Evolutionary conservation across 2,113 vertebrate species (phyloP).

Genomic region (Numenius arquata): DNA sequence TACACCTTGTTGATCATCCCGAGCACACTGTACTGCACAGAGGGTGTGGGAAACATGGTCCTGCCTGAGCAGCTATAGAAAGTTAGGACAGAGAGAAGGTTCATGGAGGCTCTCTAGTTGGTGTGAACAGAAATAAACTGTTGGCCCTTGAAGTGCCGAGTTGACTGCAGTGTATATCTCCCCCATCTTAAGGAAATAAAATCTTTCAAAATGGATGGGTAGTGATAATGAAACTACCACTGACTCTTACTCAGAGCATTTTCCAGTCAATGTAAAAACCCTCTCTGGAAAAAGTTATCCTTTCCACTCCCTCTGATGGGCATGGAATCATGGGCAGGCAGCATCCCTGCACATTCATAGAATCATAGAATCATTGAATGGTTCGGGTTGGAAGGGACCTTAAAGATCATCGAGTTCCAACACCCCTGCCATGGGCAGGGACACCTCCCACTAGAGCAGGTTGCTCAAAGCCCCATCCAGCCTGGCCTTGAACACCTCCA

Average conservation of each 20-base stretch:
- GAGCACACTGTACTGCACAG: accelerated
- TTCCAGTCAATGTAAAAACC: neutral
- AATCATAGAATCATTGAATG: too few species aligned
- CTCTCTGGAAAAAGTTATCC: neutral
- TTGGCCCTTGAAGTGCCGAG: neutral
- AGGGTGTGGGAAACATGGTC: neutral
- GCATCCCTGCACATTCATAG: too few species aligned
- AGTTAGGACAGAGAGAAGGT: neutral
- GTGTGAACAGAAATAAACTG: neutral
- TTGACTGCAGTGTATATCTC: neutral
- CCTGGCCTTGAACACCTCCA: too few species aligned
- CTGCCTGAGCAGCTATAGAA: neutral
- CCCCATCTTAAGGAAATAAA: neutral
- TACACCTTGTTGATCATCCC: neutral
- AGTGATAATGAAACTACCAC: neutral
- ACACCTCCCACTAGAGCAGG: too few species aligned
- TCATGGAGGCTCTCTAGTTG: neutral
- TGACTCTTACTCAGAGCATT: neutral
- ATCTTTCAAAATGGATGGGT: neutral
- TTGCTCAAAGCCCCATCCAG: too few species aligned
- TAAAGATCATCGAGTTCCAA: too few species aligned
- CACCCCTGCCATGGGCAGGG: too few species aligned
- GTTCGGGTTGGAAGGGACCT: too few species aligned
- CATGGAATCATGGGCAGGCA: too few species aligned
- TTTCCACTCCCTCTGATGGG: neutral